These are phyloP conservation scores for Eledone cirrhosa DNA, from an alignment of 2,888 invertebrate species.

Conservation along the genomic window DNA sequence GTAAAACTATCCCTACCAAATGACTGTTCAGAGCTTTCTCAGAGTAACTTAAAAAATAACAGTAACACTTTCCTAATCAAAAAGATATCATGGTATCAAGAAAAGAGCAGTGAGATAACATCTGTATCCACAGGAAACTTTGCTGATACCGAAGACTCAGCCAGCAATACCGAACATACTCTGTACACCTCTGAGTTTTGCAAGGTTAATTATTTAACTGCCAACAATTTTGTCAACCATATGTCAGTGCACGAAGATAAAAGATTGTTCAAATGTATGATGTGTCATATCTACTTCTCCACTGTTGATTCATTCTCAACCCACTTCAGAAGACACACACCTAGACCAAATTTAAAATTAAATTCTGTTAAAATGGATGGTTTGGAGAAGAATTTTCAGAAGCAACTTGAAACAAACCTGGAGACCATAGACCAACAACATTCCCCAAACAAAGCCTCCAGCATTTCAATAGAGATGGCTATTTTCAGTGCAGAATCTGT, in stretches of 20 bases:
- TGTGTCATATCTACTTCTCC: neutral
- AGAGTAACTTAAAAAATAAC: no score
- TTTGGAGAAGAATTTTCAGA: neutral
- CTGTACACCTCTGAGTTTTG: slow-evolving; percentile 10
- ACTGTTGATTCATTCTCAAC: neutral
- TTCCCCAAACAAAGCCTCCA: no score
- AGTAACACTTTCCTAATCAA: no score
- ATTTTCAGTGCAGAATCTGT: neutral
- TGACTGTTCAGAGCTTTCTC: no score
- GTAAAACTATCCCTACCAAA: no score
- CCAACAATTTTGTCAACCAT: neutral
- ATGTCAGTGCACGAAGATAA: neutral
- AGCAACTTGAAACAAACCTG: neutral
- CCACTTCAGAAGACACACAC: neutral
- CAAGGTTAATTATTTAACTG: neutral
- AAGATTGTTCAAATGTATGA: neutral
- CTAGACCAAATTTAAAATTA: neutral
- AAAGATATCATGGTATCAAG: no score
- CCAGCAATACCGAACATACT: no score
- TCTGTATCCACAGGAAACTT: no score
- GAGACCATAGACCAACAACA: no score
- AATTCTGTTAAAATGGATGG: neutral
- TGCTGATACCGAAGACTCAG: no score
- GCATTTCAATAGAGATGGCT: neutral
- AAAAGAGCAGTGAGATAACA: no score